Conservation (phyloP, 2,888 invertebrate genomes). For the Pardosa pseudoannulata region DNA sequence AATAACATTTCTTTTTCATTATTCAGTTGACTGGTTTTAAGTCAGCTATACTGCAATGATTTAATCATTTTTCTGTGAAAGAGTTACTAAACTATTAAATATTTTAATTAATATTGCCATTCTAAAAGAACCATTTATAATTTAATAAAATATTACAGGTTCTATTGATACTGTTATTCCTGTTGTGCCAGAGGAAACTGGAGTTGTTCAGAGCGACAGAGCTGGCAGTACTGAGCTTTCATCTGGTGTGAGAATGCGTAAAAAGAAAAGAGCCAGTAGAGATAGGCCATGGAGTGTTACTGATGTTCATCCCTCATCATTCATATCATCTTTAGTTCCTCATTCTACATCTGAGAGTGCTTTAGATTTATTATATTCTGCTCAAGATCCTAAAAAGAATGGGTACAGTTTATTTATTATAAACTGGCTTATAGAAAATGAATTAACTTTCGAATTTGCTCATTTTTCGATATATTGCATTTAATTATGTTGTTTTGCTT, state of each 20-base stretch:
- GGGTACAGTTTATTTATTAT: background rate
- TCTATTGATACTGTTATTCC: conserved; percentile 73
- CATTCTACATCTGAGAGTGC: conserved; percentile 94
- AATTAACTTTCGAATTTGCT: too few relatives aligned
- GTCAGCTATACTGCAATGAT: too few relatives aligned
- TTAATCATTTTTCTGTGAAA: too few relatives aligned
- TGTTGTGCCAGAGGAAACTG: conserved; percentile 57
- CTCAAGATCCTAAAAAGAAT: conserved; percentile 28
- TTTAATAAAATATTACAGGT: too few relatives aligned
- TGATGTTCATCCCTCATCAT: conserved; percentile 83
- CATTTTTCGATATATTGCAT: too few relatives aligned
- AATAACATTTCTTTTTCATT: too few relatives aligned
- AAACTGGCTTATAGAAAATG: too few relatives aligned
- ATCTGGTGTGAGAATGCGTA: conserved; percentile 73
- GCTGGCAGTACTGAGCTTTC: conserved; percentile 16
- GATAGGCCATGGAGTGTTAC: conserved; percentile 91
- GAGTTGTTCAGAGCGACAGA: background rate
- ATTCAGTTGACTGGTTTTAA: too few relatives aligned
- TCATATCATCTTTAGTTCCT: conserved; percentile 76
- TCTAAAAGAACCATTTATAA: too few relatives aligned
- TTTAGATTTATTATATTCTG: conserved; percentile 82
- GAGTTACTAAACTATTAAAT: too few relatives aligned
- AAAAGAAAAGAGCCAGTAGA: conserved; percentile 71
- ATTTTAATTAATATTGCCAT: too few relatives aligned
- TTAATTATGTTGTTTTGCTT: too few relatives aligned